phyloP scores from a whole-genome alignment of 2,113 vertebrate species.

The Pterocles orientalis region DNA sequence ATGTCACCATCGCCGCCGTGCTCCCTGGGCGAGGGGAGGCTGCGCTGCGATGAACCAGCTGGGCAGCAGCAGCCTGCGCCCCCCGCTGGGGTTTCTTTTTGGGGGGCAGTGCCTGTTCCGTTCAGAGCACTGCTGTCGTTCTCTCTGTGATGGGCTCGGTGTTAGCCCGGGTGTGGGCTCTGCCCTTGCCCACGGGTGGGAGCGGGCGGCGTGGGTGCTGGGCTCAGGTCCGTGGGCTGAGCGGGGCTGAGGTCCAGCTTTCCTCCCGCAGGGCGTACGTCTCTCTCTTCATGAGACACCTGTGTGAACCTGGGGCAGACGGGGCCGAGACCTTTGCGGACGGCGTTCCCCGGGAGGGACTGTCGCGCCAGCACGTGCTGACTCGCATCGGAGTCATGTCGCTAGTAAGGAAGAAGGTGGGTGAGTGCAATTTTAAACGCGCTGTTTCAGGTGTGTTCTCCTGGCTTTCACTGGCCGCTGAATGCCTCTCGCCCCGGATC shows the following conservation, averaged over 20 bases:
- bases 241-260: background rate
- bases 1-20: accelerated
- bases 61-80: background rate
- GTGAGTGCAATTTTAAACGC: conserved; percentile 14
- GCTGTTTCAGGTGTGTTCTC: background rate
- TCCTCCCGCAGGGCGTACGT: conserved; percentile 87
- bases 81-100: background rate
- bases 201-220: accelerated
- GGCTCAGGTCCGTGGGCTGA: accelerated
- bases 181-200: accelerated
- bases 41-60: background rate
- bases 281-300: conserved; percentile 96
- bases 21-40: background rate
- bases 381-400: conserved; percentile 98
- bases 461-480: background rate
- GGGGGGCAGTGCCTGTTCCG: background rate
- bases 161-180: background rate
- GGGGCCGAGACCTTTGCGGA: conserved; percentile 79
- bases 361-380: conserved; percentile 96
- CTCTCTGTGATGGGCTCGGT: background rate
- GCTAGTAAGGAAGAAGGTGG: conserved; percentile 97
- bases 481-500: background rate
- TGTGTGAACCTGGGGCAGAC: conserved; percentile 94
- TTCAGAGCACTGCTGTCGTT: accelerated
- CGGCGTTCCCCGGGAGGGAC: conserved; percentile 92